Conservation (phyloP, 2,797 vertebrate species). For the Perdix hodgsoniae region DNA sequence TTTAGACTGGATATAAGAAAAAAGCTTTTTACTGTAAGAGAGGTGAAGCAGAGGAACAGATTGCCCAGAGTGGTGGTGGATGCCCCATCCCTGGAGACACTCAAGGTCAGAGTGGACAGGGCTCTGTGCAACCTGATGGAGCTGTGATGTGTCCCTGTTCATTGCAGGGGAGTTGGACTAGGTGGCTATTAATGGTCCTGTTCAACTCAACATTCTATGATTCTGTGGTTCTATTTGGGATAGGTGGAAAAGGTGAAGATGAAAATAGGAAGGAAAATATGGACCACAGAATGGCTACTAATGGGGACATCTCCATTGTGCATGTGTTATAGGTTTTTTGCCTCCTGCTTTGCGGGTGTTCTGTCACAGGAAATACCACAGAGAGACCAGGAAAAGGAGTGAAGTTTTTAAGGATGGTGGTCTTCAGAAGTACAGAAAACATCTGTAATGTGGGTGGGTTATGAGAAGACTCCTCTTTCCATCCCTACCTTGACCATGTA, state of each 20-base stretch:
- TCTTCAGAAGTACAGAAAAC: not conserved
- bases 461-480: not conserved
- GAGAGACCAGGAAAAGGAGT: not conserved
- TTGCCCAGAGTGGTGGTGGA: too few species aligned
- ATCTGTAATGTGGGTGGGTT: too few species aligned
- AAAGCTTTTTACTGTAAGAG: too few species aligned
- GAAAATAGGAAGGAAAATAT: not conserved
- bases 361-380: not conserved
- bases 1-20: too few species aligned
- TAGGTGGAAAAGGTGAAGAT: not conserved
- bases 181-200: too few species aligned
- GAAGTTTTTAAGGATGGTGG: not conserved
- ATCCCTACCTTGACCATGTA: not conserved
- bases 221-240: not conserved
- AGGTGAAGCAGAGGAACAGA: too few species aligned
- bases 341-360: rapidly evolving
- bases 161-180: too few species aligned
- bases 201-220: too few species aligned
- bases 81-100: too few species aligned
- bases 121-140: too few species aligned
- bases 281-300: not conserved
- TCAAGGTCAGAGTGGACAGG: too few species aligned
- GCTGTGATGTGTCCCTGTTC: too few species aligned
- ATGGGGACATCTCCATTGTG: rapidly evolving
- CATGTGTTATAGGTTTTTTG: not conserved